Conservation (phyloP, 2,797 vertebrate species). For the Phataginus tetradactyla region DNA sequence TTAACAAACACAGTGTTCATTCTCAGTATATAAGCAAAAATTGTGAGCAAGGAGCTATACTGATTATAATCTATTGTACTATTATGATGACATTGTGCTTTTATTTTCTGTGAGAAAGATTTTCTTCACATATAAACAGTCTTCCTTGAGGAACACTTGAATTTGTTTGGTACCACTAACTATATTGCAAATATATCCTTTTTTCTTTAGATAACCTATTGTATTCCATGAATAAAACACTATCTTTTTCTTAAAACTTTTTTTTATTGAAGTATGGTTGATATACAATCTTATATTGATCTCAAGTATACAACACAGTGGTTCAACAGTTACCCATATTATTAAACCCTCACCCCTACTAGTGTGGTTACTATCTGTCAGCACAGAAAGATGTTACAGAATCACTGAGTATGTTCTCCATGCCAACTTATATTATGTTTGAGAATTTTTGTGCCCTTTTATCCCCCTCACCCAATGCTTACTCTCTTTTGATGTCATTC, state of each 20-base stretch:
- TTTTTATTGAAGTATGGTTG: too few species aligned
- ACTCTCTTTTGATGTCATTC: slow-evolving; percentile 76
- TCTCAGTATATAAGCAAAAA: slow-evolving; percentile 15
- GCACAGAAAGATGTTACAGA: too few species aligned
- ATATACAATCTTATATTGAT: too few species aligned
- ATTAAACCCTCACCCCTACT: too few species aligned
- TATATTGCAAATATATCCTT: slow-evolving; percentile 22
- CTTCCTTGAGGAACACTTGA: slow-evolving; percentile 67
- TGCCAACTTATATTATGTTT: too few species aligned
- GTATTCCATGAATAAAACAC: slow-evolving; percentile 74
- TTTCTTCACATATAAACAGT: background rate
- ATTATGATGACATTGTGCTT: background rate
- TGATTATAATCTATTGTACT: background rate
- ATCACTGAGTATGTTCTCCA: too few species aligned
- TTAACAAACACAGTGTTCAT: background rate
- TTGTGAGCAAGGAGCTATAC: background rate
- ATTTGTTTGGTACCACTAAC: slow-evolving; percentile 57
- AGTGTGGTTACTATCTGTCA: too few species aligned
- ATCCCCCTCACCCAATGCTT: background rate
- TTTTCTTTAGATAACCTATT: slow-evolving; percentile 70
- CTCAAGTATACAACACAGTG: too few species aligned
- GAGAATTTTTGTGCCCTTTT: too few species aligned
- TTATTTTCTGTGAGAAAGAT: slow-evolving; percentile 46
- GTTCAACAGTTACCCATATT: too few species aligned
- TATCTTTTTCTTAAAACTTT: too few species aligned